phyloP scores from a whole-genome alignment of 2,888 invertebrate genomes.

The Andrena praecox region DNA sequence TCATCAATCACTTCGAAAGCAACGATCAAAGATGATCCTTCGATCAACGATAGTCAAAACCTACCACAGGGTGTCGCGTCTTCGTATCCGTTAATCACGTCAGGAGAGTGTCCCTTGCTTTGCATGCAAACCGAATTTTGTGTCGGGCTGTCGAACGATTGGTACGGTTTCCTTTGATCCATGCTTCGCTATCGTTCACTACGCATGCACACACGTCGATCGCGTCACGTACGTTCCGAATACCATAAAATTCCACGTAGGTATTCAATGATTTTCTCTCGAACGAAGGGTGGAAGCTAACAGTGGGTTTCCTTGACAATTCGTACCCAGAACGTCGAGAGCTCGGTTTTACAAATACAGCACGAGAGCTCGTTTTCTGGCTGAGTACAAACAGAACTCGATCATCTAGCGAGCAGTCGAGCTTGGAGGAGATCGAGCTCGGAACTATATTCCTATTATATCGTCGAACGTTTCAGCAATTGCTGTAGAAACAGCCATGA shows the following conservation, averaged over 20 bases:
- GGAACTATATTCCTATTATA: not conserved
- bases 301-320: not conserved
- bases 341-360: not conserved
- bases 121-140: slow-evolving; percentile 43
- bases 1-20: slow-evolving; percentile 10
- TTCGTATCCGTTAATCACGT: slow-evolving; percentile 50
- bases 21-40: slow-evolving; percentile 14
- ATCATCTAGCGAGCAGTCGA: not conserved
- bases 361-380: not conserved
- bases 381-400: not conserved
- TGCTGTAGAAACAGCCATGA: not conserved
- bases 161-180: slow-evolving; percentile 8
- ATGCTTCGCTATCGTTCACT: not conserved
- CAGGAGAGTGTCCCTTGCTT: slow-evolving; percentile 37
- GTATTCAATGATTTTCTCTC: not conserved
- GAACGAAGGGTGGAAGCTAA: not conserved
- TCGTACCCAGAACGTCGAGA: not conserved
- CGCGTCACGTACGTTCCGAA: no score
- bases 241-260: not conserved
- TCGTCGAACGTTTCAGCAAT: not conserved
- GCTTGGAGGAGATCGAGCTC: not conserved
- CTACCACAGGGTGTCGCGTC: not conserved
- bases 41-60: slow-evolving; percentile 5
- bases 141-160: slow-evolving; percentile 9
- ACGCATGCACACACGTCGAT: not conserved